Evolutionary conservation across 2,888 invertebrate species (phyloP).

Genomic region (Lasioglossum morio): DNA sequence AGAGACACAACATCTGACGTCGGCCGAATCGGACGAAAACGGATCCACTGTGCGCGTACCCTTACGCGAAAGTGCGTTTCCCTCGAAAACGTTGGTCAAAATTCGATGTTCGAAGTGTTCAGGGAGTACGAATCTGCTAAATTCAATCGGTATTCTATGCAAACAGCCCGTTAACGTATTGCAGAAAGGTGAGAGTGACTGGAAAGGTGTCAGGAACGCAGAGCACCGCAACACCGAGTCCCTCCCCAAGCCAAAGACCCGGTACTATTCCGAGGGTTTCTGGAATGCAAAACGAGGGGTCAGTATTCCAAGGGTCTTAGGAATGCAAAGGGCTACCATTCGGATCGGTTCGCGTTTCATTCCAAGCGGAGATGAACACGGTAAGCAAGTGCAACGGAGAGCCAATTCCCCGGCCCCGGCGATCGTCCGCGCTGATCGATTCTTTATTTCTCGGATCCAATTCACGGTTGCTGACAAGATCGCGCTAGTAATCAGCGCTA

Average conservation of each 20-base stretch:
- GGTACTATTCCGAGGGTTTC: background rate
- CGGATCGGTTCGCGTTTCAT: background rate
- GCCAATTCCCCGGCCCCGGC: too few species aligned
- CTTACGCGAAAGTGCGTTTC: background rate
- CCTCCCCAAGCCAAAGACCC: background rate
- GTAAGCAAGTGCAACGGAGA: background rate
- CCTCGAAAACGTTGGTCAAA: background rate
- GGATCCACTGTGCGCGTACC: too few species aligned
- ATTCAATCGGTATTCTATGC: too few species aligned
- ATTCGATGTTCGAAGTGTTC: background rate
- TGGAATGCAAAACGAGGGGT: background rate
- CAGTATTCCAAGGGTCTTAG: background rate
- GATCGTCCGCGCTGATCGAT: too few species aligned
- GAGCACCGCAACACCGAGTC: background rate
- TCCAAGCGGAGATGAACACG: background rate
- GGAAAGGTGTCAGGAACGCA: background rate
- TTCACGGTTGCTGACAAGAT: background rate
- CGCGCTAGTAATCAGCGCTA: too few species aligned
- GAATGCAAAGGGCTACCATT: background rate
- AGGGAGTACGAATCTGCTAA: too few species aligned
- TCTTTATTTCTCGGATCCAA: too few species aligned
- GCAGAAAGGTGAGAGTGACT: background rate
- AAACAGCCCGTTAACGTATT: too few species aligned
- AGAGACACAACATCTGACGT: too few species aligned
- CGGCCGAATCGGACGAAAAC: too few species aligned